Evolutionary conservation across 2,888 invertebrate species (phyloP).

Genomic region (Pristionchus arcanus): DNA sequence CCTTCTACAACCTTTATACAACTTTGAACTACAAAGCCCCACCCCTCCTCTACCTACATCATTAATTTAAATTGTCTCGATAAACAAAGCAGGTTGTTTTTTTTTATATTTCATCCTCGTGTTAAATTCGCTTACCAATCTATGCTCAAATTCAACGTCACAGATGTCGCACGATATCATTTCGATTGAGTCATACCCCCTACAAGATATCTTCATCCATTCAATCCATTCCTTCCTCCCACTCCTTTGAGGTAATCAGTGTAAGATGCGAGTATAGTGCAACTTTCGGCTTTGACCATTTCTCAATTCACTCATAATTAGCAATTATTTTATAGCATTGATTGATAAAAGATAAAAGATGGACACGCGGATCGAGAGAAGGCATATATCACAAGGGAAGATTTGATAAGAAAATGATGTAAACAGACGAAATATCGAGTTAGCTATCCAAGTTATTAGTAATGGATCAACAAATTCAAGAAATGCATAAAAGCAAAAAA

Average conservation of each 20-base stretch:
- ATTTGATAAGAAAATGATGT: constrained; percentile 7
- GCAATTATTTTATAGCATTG: constrained; percentile 13
- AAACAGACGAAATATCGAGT: constrained; percentile 17
- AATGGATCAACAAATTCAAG: constrained; percentile 32
- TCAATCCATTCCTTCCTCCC: background rate
- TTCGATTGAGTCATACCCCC: background rate
- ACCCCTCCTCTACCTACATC: no score
- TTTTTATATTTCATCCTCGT: background rate
- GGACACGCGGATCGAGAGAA: constrained; percentile 43
- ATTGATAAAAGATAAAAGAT: constrained; percentile 30
- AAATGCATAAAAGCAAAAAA: constrained; percentile 33
- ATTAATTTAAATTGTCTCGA: no score
- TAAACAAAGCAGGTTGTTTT: no score
- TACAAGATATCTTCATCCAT: background rate
- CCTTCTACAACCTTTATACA: no score
- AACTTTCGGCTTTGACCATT: background rate
- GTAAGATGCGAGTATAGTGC: constrained; percentile 36
- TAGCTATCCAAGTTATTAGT: constrained; percentile 52
- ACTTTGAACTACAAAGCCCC: no score
- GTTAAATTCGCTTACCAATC: background rate
- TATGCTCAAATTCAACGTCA: constrained; percentile 25
- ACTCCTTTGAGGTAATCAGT: constrained; percentile 10
- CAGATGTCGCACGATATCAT: constrained; percentile 29
- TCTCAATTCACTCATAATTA: background rate
- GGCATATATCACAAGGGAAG: constrained; percentile 51